phyloP scores from a whole-genome alignment of 2,888 invertebrate species.

The Lycia hirtaria region DNA sequence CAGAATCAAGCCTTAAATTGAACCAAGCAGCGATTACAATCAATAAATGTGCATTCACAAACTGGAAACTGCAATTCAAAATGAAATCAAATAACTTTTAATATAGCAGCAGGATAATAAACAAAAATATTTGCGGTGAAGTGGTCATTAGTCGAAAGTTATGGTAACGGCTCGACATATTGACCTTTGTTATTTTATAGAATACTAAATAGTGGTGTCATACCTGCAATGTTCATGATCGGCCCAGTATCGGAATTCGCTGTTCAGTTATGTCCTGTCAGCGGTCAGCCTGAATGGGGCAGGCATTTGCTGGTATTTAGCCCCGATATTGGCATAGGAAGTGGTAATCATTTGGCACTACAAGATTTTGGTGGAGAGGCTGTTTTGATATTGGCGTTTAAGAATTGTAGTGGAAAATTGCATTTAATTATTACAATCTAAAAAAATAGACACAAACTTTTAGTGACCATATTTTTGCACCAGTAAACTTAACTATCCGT shows the following conservation, averaged over 20 bases:
- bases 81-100: constrained; percentile 23
- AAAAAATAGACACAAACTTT: too few species aligned
- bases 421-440: too few species aligned
- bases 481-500: too few species aligned
- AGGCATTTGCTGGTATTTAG: constrained; percentile 45
- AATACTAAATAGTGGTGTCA: too few species aligned
- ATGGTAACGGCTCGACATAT: constrained; percentile 50
- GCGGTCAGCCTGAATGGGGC: constrained; percentile 38
- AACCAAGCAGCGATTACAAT: constrained; percentile 16
- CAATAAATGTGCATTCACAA: constrained; percentile 11
- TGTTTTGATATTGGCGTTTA: constrained; percentile 15
- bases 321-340: constrained; percentile 15
- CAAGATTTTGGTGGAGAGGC: constrained; percentile 19
- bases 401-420: background rate
- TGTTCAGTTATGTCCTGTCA: constrained; percentile 38
- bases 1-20: constrained; percentile 21
- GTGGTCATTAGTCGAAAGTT: constrained; percentile 49
- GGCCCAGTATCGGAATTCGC: constrained; percentile 57
- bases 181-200: constrained; percentile 68
- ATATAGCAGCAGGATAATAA: constrained; percentile 20
- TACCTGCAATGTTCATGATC: constrained; percentile 56
- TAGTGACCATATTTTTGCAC: too few species aligned
- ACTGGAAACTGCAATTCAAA: constrained; percentile 17
- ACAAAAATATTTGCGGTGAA: constrained; percentile 43
- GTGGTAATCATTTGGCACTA: constrained; percentile 25